Conservation (phyloP, 2,113 vertebrate species). For the Tautogolabrus adspersus region DNA sequence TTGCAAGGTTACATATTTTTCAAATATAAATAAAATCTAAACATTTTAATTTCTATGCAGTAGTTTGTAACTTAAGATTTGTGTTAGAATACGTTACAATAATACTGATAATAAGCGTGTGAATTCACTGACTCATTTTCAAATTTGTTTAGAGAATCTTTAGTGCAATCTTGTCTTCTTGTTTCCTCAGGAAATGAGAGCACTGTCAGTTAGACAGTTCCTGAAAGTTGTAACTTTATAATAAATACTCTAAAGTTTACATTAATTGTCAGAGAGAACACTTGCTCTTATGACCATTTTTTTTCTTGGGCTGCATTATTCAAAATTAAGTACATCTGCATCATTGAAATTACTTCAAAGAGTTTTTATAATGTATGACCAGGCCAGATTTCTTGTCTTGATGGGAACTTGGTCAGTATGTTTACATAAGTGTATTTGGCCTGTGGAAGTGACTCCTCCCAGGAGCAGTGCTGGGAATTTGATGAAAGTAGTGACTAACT, state of each 20-base stretch:
- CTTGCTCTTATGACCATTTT: background rate
- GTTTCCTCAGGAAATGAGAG: background rate
- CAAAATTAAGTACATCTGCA: background rate
- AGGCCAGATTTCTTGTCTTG: slow-evolving; percentile 10
- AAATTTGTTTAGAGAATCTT: background rate
- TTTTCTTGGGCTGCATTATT: too few relatives aligned
- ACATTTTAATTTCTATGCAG: background rate
- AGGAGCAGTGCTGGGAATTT: slow-evolving; percentile 58
- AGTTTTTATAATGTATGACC: too few relatives aligned
- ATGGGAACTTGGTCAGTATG: slow-evolving; percentile 37
- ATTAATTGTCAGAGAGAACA: background rate
- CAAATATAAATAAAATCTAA: too few relatives aligned
- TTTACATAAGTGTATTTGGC: slow-evolving; percentile 59
- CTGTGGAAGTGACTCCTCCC: slow-evolving; percentile 69
- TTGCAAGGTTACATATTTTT: too few relatives aligned
- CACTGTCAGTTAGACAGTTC: background rate
- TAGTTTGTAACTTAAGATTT: background rate
- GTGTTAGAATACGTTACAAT: too few relatives aligned
- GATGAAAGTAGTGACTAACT: slow-evolving; percentile 56
- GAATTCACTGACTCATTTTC: too few relatives aligned
- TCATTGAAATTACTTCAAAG: background rate
- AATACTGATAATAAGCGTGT: too few relatives aligned
- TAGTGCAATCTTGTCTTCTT: background rate
- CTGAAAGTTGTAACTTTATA: background rate
- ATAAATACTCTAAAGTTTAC: background rate